These are phyloP conservation scores for Brachionus asplanchnoidis DNA, from an alignment of 1,140 invertebrate genomes.

Conservation along the genomic window DNA sequence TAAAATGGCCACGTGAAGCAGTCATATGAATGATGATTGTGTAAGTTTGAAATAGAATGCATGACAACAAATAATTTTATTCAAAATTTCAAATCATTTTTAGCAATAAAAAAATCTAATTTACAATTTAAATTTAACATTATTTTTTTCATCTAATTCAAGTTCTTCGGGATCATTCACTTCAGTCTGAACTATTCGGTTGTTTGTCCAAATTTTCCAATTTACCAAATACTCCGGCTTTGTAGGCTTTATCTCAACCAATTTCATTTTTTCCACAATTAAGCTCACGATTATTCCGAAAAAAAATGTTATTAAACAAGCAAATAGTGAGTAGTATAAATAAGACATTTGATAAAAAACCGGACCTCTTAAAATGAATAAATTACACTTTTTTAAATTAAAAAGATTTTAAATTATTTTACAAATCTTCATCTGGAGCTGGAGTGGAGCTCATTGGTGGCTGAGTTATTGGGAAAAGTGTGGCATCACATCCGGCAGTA, in stretches of 20 bases:
- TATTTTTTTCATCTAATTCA: neutral
- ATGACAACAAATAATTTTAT: neutral
- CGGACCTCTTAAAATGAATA: neutral
- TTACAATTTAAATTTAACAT: neutral
- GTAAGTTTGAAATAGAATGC: neutral
- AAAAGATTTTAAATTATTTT: neutral
- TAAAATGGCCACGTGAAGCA: conserved; percentile 34
- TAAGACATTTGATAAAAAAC: conserved; percentile 29
- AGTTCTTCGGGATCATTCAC: neutral
- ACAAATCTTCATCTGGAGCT: neutral
- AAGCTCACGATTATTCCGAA: neutral
- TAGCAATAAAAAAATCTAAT: neutral
- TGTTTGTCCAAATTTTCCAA: neutral
- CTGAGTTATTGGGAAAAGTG: neutral
- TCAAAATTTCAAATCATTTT: neutral
- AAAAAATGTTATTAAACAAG: neutral
- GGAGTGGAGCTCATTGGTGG: neutral
- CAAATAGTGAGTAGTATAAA: conserved; percentile 12
- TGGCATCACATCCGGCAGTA: neutral
- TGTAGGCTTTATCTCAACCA: neutral
- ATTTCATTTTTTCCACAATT: conserved; percentile 2
- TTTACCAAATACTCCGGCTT: neutral
- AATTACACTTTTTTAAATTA: neutral
- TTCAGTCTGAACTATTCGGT: neutral
- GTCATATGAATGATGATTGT: neutral